Base-by-base conservation (phyloP, 2,113 vertebrate genomes). In the Alectura lathami region DNA sequence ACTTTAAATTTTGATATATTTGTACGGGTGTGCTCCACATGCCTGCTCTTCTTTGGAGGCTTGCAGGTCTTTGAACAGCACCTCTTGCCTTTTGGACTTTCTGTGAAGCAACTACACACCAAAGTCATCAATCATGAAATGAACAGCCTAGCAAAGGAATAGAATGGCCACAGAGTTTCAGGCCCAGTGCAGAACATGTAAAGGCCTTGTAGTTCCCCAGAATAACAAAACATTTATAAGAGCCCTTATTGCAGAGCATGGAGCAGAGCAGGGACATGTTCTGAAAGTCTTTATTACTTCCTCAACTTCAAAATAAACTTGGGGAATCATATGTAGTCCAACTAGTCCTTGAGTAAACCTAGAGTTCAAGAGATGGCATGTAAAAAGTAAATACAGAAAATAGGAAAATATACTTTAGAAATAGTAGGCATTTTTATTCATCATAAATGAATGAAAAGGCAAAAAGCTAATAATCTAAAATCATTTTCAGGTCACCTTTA, bases 401-500 rank as follows among this genome's bases (percentile, higher is more conserved):
- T 22, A 30, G 5, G 4, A 22, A 9, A 24, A 53, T 48, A 48
- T 30, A 20, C 17, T 57, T 90, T 50, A 74, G 53, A 91, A 94
- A 80, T 43, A 63, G 7, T 43, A 70, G 17, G 14, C 21, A n/a
- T 57, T 77, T 90, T 82, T 86, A 45, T 84, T 84, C 64, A 38
- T 42, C 87, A 59, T 70, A 89, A 88, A 91, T 0, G 4, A 94
- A 77, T 43, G 75, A 88, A 83, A 68, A 91, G 57, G 54, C 36
- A 91, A 70, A 66, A 77, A 86, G 56, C 5, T 92, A 94, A 84
- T 83, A 0, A 8, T 83, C 91, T 86, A 76, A 94, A 94, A 89
- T 88, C 1, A 70, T 68, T 92, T 91, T 72, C 72, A 89, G 82
- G 96, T 94, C 89, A 93, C 72, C 89, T 96, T 91, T 96, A 95